Conservation (phyloP, 1,140 invertebrate genomes). For the Brachystomella parvula region DNA sequence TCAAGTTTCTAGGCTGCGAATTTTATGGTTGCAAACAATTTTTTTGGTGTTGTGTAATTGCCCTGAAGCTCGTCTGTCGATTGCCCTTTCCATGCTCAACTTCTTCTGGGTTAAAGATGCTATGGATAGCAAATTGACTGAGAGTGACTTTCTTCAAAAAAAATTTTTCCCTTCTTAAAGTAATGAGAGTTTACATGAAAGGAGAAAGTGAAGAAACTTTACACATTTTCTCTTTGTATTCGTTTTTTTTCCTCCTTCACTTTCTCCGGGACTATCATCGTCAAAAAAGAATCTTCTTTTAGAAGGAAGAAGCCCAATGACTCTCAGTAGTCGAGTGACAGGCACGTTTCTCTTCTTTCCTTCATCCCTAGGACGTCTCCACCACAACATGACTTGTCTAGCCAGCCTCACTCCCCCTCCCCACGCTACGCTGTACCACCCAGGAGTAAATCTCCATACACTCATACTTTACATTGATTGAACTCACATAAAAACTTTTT, state of each 20-base stretch:
- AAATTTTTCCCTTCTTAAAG: not conserved
- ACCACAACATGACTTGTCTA: constrained; percentile 1
- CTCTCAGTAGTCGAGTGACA: constrained; percentile 14
- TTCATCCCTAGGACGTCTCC: not conserved
- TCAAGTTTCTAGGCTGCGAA: too few relatives aligned
- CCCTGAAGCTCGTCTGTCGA: too few relatives aligned
- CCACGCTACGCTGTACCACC: too few relatives aligned
- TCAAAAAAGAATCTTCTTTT: constrained; percentile 2
- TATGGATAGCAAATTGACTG: not conserved
- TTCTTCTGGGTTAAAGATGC: too few relatives aligned
- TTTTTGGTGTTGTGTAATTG: too few relatives aligned
- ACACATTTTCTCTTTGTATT: not conserved
- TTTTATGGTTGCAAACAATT: too few relatives aligned
- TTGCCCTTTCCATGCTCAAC: too few relatives aligned
- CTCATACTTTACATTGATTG: not conserved
- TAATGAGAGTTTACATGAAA: not conserved
- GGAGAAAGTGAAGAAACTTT: not conserved
- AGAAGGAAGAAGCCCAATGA: constrained; percentile 1
- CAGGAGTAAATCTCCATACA: not conserved
- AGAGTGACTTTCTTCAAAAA: not conserved
- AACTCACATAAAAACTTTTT: not conserved
- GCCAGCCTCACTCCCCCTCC: not conserved
- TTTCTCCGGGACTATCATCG: constrained; percentile 2
- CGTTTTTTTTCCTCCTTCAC: constrained; percentile 12
- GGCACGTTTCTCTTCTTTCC: constrained; percentile 6